phyloP scores from a whole-genome alignment of 2,113 vertebrate species.

The Symphodus melops region DNA sequence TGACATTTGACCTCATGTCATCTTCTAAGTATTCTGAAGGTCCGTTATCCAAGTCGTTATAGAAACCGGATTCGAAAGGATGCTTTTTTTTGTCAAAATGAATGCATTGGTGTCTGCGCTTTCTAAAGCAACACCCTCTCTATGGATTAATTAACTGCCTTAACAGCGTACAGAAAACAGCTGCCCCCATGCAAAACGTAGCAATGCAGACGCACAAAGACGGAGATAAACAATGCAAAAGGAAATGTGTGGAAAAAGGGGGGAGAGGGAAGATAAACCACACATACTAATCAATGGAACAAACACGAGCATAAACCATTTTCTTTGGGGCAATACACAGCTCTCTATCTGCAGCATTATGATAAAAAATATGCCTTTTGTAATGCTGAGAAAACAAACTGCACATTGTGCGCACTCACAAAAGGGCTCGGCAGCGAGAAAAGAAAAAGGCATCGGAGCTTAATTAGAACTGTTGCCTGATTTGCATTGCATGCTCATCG shows the following conservation, averaged over 20 bases:
- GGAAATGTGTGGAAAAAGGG: constrained; percentile 5
- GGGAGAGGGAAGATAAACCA: constrained; percentile 36
- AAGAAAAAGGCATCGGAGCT: constrained; percentile 63
- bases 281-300: constrained; percentile 58
- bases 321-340: constrained; percentile 51
- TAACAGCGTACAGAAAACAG: constrained; percentile 26
- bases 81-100: not conserved
- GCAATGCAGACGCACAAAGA: constrained; percentile 29
- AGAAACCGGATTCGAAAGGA: not conserved
- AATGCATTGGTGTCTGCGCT: not conserved
- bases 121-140: constrained; percentile 26
- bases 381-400: constrained; percentile 71
- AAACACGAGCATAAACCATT: constrained; percentile 45
- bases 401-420: constrained; percentile 67
- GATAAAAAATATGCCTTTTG: constrained; percentile 70
- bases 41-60: too few relatives aligned
- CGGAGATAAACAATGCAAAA: constrained; percentile 41
- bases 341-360: constrained; percentile 72
- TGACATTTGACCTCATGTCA: constrained; percentile 26
- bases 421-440: constrained; percentile 59
- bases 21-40: constrained; percentile 1
- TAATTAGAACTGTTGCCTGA: constrained; percentile 79
- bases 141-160: constrained; percentile 52
- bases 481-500: constrained; percentile 76
- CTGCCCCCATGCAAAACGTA: constrained; percentile 36